phyloP scores from a whole-genome alignment of 1,140 invertebrate genomes.

The Chrysopa pallens region DNA sequence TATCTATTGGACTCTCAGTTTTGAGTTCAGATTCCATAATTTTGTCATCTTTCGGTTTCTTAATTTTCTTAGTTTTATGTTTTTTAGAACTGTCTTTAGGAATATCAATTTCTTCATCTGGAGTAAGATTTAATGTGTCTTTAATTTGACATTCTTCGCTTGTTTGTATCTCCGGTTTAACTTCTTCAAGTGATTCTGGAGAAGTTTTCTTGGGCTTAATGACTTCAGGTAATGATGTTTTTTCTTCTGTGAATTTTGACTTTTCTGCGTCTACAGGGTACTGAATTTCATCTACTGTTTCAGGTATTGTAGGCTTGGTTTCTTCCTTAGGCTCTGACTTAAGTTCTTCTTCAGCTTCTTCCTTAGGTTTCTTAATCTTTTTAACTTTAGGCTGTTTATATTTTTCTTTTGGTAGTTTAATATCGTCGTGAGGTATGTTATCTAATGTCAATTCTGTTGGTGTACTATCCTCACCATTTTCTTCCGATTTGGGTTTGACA shows the following conservation, averaged over 20 bases:
- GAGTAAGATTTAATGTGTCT: neutral
- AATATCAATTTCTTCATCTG: no score
- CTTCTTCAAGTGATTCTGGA: conserved; percentile 11
- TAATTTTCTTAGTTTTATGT: no score
- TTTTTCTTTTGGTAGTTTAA: neutral
- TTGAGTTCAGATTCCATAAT: no score
- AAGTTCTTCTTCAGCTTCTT: conserved; percentile 25
- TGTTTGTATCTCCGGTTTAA: conserved; percentile 12
- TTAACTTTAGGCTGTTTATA: neutral
- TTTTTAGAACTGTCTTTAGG: no score
- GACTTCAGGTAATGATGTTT: conserved; percentile 11
- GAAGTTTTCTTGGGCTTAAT: conserved; percentile 12
- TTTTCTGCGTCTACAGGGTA: conserved; percentile 9
- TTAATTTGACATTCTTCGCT: neutral
- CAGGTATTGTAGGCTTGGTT: conserved; percentile 5
- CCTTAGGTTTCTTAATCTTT: conserved; percentile 22
- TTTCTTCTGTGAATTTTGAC: conserved; percentile 16
- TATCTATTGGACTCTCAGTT: no score
- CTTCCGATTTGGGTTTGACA: conserved; percentile 24
- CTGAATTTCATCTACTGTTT: conserved; percentile 3
- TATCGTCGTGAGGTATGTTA: conserved; percentile 5
- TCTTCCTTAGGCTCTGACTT: conserved; percentile 25
- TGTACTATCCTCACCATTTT: conserved; percentile 13
- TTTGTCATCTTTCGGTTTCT: no score
- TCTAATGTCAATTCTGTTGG: conserved; percentile 23